These are phyloP conservation scores for Pissodes strobi DNA, from an alignment of 1,140 invertebrate genomes.

Conservation along the genomic window DNA sequence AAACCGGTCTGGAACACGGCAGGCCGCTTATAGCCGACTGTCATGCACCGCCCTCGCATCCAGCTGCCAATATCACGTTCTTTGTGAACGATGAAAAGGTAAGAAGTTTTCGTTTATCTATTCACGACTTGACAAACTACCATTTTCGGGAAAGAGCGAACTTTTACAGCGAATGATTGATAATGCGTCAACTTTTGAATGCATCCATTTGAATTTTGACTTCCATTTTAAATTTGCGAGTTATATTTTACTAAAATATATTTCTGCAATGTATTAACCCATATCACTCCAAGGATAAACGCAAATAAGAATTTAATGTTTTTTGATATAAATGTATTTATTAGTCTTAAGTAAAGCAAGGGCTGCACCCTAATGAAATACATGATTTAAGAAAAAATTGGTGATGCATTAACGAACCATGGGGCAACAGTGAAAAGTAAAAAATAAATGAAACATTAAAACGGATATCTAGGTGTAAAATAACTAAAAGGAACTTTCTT, in stretches of 20 bases:
- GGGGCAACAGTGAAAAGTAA: neutral
- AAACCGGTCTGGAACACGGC: slow-evolving; percentile 55
- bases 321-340: too few relatives aligned
- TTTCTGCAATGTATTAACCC: too few relatives aligned
- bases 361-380: neutral
- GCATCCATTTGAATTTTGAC: too few relatives aligned
- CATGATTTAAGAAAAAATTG: neutral
- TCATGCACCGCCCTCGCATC: slow-evolving; percentile 62
- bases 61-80: slow-evolving; percentile 72
- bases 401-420: neutral
- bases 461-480: too few relatives aligned
- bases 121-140: slow-evolving; percentile 11
- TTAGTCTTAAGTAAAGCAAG: too few relatives aligned
- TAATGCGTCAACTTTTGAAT: neutral
- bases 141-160: neutral
- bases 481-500: too few relatives aligned
- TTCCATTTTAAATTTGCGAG: too few relatives aligned
- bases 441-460: too few relatives aligned
- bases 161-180: neutral
- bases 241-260: too few relatives aligned
- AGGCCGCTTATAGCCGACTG: slow-evolving; percentile 58
- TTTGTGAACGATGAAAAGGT: slow-evolving; percentile 70
- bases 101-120: slow-evolving; percentile 29
- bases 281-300: too few relatives aligned
- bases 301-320: too few relatives aligned